Conservation (phyloP, 1,140 invertebrate genomes). For the Scaptomyza hsui region DNA sequence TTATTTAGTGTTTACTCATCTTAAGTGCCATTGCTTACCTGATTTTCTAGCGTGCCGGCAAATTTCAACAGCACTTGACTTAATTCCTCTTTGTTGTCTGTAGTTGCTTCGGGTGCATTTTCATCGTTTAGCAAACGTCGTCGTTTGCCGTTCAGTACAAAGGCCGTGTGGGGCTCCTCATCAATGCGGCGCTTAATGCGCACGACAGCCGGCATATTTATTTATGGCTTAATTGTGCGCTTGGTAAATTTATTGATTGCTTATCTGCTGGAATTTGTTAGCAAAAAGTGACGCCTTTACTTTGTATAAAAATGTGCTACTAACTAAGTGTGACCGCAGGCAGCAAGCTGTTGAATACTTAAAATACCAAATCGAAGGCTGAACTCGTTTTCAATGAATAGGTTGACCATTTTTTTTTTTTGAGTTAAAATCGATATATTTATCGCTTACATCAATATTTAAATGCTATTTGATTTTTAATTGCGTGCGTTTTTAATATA, state of each 20-base stretch:
- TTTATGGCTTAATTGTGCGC: slow-evolving; percentile 11
- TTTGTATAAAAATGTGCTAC: slow-evolving; percentile 17
- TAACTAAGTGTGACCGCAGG: slow-evolving; percentile 20
- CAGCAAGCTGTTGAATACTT: slow-evolving; percentile 9
- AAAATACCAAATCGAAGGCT: background rate
- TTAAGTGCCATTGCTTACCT: slow-evolving; percentile 51
- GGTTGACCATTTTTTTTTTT: background rate
- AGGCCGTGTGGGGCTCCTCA: slow-evolving; percentile 85
- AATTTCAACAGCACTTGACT: slow-evolving; percentile 85
- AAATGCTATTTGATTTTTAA: background rate
- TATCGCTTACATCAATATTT: background rate
- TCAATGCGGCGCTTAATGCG: slow-evolving; percentile 86
- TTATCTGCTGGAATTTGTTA: slow-evolving; percentile 23
- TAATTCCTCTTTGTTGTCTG: slow-evolving; percentile 60
- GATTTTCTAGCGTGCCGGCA: slow-evolving; percentile 85
- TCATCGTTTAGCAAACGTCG: slow-evolving; percentile 80
- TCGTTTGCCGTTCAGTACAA: slow-evolving; percentile 86
- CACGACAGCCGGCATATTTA: slow-evolving; percentile 85
- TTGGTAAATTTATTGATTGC: background rate
- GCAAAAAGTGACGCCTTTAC: slow-evolving; percentile 14
- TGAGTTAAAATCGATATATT: background rate
- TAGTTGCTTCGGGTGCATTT: slow-evolving; percentile 16
- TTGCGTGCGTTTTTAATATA: no score
- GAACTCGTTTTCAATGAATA: background rate
- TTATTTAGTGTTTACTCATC: background rate